Evolutionary conservation across 2,888 invertebrate species (phyloP), one percentile per base, ranked within the genome.

Genomic region (Chydorus sphaericus): DNA sequence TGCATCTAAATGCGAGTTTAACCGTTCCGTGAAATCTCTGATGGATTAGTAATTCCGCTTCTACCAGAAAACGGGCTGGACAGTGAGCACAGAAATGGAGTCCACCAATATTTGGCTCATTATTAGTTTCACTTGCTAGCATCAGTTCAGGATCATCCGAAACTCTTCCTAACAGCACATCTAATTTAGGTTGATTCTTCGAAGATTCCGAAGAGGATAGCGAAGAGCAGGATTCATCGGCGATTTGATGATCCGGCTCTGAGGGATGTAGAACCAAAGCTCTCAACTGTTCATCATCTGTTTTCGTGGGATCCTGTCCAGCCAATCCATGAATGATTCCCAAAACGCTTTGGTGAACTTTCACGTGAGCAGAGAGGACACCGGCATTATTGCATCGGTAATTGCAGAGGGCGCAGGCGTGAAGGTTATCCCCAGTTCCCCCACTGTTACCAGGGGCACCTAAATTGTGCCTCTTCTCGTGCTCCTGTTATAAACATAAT

Each of bases 21-120:
- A 77, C 72, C n/a, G n/a, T n/a, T 55, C 78, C 75, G 66, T 87
- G 86, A 65, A 81, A 82, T 61, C 80, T 76, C 59, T 79, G 71
- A 65, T 91, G 90, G 58, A 80, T 79, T 57, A 76, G 75, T 56
- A 85, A 72, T 67, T 90, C 89, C 63, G 77, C 78, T 60, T 81
- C 81, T 62, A 80, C 80, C 59, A 87, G 78, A 70, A 82, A 91
- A 66, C 89, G 77, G 0, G 89, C 86, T 1, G 90, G 90, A 68
- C 90, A 91, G 62, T 82, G 80, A 58, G 78, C 75, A 68, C 90
- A 91, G 66, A 85, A 87, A 64, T 80, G 80, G 56, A 74, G 62
- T 56, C 62, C 54, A 52, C 62, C 62, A n/a, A n/a, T n/a, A n/a
- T n/a, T n/a, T n/a, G n/a, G n/a, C 36, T 61, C 61, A 18, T 39